A percentile compares a stretch with the other conserved stretches of the same genome.
Conservation (phyloP, 1,140 invertebrate genomes). For the Chymomyza costata region DNA sequence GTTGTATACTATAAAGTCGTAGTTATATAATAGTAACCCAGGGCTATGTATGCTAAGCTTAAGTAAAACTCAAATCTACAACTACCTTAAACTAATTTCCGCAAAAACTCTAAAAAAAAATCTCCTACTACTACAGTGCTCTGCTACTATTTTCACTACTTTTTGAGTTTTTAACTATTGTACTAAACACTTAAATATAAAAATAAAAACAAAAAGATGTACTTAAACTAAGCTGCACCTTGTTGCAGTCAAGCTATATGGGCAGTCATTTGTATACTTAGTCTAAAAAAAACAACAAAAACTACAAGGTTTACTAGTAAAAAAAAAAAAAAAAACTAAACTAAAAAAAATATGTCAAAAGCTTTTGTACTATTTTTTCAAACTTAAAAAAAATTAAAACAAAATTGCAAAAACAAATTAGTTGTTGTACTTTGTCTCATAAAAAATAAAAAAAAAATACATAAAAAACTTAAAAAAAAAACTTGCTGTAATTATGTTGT, state of each 20-base stretch:
- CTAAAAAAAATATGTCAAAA: constrained; percentile 58
- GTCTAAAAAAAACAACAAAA: constrained; percentile 25
- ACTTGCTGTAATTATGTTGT: constrained; percentile 60
- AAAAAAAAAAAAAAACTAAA: constrained; percentile 35
- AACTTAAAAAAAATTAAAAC: constrained; percentile 43
- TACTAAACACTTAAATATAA: constrained; percentile 49
- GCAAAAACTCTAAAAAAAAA: constrained; percentile 22
- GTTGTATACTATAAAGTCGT: constrained; percentile 59
- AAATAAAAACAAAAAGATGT: constrained; percentile 44
- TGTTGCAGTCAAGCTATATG: constrained; percentile 72
- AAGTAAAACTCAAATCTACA: constrained; percentile 34
- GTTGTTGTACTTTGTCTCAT: constrained; percentile 74
- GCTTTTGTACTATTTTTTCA: constrained; percentile 74
- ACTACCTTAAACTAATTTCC: constrained; percentile 32
- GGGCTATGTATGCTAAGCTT: constrained; percentile 42
- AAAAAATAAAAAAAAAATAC: constrained; percentile 35
- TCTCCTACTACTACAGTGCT: constrained; percentile 6
- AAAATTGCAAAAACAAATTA: constrained; percentile 48
- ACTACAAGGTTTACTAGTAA: constrained; percentile 44
- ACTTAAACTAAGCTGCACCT: constrained; percentile 51
- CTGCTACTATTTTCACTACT: constrained; percentile 32
- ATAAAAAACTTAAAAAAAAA: constrained; percentile 36
- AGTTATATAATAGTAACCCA: constrained; percentile 30
- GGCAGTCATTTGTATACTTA: constrained; percentile 71
- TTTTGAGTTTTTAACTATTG: constrained; percentile 50